Conservation (phyloP, 1,140 invertebrate genomes). For the Penaeus japonicus region DNA sequence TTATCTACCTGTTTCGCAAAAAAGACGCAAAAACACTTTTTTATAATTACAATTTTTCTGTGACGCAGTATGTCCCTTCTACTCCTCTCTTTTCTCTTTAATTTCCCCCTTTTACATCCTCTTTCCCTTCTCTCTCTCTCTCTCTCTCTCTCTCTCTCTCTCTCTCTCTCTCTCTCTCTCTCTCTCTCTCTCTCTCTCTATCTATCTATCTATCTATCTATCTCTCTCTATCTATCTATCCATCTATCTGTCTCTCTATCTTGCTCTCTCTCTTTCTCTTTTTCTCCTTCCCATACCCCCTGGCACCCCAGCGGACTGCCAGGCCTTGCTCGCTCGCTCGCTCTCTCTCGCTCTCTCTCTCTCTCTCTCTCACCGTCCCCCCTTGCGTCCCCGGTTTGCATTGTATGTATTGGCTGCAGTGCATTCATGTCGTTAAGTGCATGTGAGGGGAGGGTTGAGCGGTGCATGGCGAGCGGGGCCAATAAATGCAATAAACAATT, state of each 20-base stretch:
- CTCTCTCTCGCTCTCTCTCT: not conserved
- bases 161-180: slow-evolving; percentile 10
- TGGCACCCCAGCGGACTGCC: not conserved
- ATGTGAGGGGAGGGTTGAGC: slow-evolving; percentile 52
- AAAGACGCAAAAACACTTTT: too few species aligned
- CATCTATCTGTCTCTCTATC: not conserved
- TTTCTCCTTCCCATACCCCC: not conserved
- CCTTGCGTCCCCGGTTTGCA: slow-evolving; percentile 46
- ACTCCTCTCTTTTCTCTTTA: not conserved
- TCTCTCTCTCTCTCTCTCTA: not conserved
- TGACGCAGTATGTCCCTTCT: not conserved
- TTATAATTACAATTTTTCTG: too few species aligned
- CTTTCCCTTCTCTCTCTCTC: slow-evolving; percentile 23
- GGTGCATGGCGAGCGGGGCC: slow-evolving; percentile 50
- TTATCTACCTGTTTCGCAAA: too few species aligned
- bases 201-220: not conserved
- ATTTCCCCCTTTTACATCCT: slow-evolving; percentile 2
- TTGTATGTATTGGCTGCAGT: slow-evolving; percentile 56
- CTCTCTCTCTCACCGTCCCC: not conserved
- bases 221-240: not conserved
- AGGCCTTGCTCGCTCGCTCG: not conserved
- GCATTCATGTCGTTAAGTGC: slow-evolving; percentile 56
- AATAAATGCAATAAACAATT: slow-evolving; percentile 56
- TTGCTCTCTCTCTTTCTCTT: not conserved
- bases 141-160: slow-evolving; percentile 28